Base-by-base conservation (phyloP, 2,113 vertebrate species). In the Phyllopteryx taeniolatus region DNA sequence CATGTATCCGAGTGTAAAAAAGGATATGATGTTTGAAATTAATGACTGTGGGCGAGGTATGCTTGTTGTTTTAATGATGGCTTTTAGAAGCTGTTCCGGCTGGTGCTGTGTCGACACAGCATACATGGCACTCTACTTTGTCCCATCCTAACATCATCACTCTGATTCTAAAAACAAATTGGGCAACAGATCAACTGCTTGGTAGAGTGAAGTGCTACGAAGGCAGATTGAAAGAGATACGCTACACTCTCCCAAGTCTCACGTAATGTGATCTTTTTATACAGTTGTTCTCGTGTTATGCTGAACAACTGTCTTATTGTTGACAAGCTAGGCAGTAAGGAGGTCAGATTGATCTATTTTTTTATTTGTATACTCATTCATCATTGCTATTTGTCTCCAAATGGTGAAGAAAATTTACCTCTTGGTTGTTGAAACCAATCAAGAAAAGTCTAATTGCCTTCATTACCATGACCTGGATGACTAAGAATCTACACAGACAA, bases 131-230 rank as follows among this genome's bases (percentile, higher is more conserved):
- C 43, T 20, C 49, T 47, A 47, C 51, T 43, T 42, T 54, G 70
- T 59, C 71, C 62, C 68, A 44, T 89, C 84, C 74, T 20, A 75
- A 86, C 68, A 76, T 87, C 68, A 74, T 65, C n/a, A 27, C 72
- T 86, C 72, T 69, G 78, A 68, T 80, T 78, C 74, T 85, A 86
- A 81, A 81, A 86, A 83, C 77, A 82, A 86, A 74, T 60, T 73
- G 76, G 76, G 66, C 43, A 78, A 66, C 65, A 33, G 62, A 78
- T 33, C 46, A 65, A 69, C 75, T 60, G 66, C 46, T 39, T 70
- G 72, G 5, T 60, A 1, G 39, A 71, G 74, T 39, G 46, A 59
- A 63, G 46, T 70, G 63, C 75, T 76, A 51, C 63, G 66, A 35
- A 1, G 14, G 31, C 59, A 31, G 72, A 75, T 68, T 75, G 73